phyloP scores from a whole-genome alignment of 37 sponge, comb jelly and placozoan genomes.

The Diacarnus erythraeanus region DNA sequence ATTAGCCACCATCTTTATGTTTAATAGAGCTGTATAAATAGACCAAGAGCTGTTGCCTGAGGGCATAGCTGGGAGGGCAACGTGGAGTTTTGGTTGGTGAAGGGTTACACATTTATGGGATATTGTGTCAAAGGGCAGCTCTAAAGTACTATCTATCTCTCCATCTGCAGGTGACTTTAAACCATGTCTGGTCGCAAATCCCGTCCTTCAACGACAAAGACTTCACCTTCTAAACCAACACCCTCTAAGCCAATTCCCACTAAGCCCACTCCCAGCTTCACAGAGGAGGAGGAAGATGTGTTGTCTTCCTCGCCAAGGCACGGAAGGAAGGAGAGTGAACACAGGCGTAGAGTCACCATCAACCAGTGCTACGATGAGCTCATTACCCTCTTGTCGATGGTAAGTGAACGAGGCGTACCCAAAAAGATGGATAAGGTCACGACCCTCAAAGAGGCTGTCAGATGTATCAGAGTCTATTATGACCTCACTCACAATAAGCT shows the following conservation, averaged over 20 bases:
- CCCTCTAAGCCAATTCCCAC: background rate
- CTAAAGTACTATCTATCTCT: too few relatives aligned
- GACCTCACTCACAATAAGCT: conserved; percentile 10
- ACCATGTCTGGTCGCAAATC: background rate
- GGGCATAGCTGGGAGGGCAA: too few relatives aligned
- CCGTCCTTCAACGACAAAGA: too few relatives aligned
- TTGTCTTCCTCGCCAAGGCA: conserved; percentile 16
- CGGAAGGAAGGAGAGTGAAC: conserved; percentile 62
- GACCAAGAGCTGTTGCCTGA: too few relatives aligned
- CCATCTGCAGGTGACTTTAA: too few relatives aligned
- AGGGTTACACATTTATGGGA: too few relatives aligned
- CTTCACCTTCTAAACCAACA: too few relatives aligned
- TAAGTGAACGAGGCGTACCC: conserved; percentile 30
- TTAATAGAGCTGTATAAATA: too few relatives aligned
- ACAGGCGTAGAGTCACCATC: conserved; percentile 50
- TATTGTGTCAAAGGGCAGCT: too few relatives aligned
- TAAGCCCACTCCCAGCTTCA: background rate
- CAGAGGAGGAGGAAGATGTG: background rate
- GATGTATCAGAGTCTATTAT: conserved; percentile 40
- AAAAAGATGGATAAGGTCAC: conserved; percentile 70
- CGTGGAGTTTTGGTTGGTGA: too few relatives aligned
- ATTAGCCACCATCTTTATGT: too few relatives aligned
- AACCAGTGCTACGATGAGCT: conserved; percentile 75
- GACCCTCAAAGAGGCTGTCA: conserved; percentile 43
- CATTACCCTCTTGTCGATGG: conserved; percentile 46